Percentiles rank a stretch among this genome's conserved stretches.
Conservation (phyloP, 1,140 invertebrate species). For the Brachionus angularis region DNA sequence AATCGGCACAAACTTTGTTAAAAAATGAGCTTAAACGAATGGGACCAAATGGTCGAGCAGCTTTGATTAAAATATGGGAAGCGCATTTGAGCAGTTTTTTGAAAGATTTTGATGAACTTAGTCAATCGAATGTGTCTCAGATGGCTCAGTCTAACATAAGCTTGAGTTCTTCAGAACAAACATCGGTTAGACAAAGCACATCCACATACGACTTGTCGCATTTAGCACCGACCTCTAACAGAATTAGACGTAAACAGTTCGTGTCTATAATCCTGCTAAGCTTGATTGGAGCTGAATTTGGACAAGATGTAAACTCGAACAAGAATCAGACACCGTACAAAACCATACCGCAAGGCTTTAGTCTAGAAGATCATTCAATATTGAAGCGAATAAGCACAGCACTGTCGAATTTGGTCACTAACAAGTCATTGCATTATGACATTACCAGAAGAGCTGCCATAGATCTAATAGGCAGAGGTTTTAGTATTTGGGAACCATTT, state of each 20-base stretch:
- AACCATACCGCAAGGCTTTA: conserved; percentile 78
- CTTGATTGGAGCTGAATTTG: conserved; percentile 95
- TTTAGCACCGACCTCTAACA: conserved; percentile 51
- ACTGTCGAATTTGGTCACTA: conserved; percentile 78
- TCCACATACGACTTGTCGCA: conserved; percentile 49
- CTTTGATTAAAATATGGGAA: conserved; percentile 87
- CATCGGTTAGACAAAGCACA: conserved; percentile 43
- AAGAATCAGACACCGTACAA: conserved; percentile 54
- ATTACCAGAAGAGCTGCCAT: conserved; percentile 86
- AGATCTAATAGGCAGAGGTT: conserved; percentile 83
- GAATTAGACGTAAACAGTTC: conserved; percentile 87
- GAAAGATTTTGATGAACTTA: conserved; percentile 61
- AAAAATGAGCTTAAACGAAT: conserved; percentile 85
- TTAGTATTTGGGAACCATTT: conserved; percentile 97
- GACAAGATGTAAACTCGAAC: conserved; percentile 66
- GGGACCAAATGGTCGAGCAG: conserved; percentile 82
- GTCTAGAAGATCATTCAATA: conserved; percentile 82
- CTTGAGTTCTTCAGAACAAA: not conserved
- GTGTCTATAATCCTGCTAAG: conserved; percentile 92
- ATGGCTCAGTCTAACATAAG: conserved; percentile 44
- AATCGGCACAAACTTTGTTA: conserved; percentile 89
- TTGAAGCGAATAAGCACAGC: conserved; percentile 84
- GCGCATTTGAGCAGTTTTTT: conserved; percentile 84
- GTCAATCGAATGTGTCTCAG: conserved; percentile 51
- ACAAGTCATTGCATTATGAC: conserved; percentile 78